Conservation (phyloP, 1,140 invertebrate genomes). For the Calycopis cecrops region DNA sequence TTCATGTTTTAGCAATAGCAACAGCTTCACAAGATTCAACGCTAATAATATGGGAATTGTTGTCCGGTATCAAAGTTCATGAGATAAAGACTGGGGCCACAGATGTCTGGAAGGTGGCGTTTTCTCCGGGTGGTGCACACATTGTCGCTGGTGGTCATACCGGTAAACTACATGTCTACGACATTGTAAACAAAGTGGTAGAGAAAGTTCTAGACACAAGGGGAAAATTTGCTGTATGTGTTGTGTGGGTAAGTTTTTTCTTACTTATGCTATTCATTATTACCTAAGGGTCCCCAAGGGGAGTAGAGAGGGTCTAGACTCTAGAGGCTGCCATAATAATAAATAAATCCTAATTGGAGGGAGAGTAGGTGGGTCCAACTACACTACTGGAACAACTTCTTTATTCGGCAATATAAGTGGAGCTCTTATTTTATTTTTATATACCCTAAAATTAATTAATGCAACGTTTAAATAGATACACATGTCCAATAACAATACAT, state of each 20-base stretch:
- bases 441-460: no score
- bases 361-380: no score
- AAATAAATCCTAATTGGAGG: no score
- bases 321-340: no score
- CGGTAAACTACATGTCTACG: slow-evolving; percentile 94
- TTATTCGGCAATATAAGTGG: no score
- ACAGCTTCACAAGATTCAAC: slow-evolving; percentile 94
- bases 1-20: slow-evolving; percentile 82
- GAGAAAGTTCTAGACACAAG: slow-evolving; percentile 93
- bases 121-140: slow-evolving; percentile 93
- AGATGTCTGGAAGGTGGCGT: slow-evolving; percentile 95
- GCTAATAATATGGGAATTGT: slow-evolving; percentile 93
- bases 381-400: no score
- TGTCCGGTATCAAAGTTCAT: slow-evolving; percentile 87
- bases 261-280: not conserved
- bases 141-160: slow-evolving; percentile 93
- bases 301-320: no score
- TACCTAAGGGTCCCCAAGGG: no score
- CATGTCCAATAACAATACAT: no score
- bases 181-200: slow-evolving; percentile 88
- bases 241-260: slow-evolving; percentile 88
- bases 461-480: no score
- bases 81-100: slow-evolving; percentile 91
- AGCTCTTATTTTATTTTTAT: no score
- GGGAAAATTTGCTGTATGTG: slow-evolving; percentile 96